Percentiles rank a stretch among this genome's conserved stretches.
Conservation (phyloP, 1,140 invertebrate genomes). For the Calliopsis andreniformis region DNA sequence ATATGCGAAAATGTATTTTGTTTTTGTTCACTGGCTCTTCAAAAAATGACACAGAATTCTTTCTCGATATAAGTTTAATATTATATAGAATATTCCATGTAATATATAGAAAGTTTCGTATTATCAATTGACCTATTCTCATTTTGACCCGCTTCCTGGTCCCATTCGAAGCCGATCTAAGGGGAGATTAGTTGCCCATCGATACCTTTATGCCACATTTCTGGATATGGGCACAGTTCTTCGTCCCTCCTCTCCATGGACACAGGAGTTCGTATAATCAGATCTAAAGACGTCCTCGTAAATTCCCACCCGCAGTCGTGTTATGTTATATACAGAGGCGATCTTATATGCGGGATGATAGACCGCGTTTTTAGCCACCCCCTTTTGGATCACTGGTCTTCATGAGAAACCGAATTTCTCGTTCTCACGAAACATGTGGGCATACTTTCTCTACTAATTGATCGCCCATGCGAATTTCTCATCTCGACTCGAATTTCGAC, state of each 20-base stretch:
- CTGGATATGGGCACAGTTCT: constrained; percentile 56
- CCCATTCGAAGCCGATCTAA: too few species aligned
- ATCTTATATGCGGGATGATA: constrained; percentile 70
- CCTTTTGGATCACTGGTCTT: constrained; percentile 41
- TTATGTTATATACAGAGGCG: constrained; percentile 52
- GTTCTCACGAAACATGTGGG: constrained; percentile 75
- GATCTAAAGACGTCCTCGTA: constrained; percentile 58
- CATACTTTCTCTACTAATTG: constrained; percentile 33
- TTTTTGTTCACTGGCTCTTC: too few species aligned
- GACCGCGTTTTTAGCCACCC: constrained; percentile 45
- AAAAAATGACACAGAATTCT: too few species aligned
- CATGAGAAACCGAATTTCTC: constrained; percentile 64
- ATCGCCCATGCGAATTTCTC: constrained; percentile 11
- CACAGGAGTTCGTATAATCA: constrained; percentile 45
- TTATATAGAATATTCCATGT: too few species aligned
- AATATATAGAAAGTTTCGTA: too few species aligned
- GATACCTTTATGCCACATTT: constrained; percentile 15
- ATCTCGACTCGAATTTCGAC: too few species aligned
- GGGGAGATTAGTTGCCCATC: constrained; percentile 16
- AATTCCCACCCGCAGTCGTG: constrained; percentile 64
- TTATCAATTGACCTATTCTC: too few species aligned
- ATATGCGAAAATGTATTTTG: too few species aligned
- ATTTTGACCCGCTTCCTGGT: too few species aligned
- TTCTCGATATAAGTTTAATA: too few species aligned
- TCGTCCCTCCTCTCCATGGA: constrained; percentile 4